Percentiles rank a stretch among this genome's conserved stretches.
Evolutionary conservation across 1,140 invertebrate species (phyloP).

Genomic region (Drosophila pectinifera): DNA sequence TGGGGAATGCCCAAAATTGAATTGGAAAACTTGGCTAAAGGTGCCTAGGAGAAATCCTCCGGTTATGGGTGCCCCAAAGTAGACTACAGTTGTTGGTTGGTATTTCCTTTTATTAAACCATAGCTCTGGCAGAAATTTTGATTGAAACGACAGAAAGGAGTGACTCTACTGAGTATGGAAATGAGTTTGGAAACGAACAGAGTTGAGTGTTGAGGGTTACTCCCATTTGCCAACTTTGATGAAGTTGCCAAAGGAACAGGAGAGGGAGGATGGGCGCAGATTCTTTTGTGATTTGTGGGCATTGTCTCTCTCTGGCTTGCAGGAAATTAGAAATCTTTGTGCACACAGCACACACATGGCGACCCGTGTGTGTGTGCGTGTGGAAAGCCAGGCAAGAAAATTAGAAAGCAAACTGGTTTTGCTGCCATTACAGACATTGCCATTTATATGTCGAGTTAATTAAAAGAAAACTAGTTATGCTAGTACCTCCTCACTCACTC

Average conservation of each 20-base stretch:
- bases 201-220: slow-evolving; percentile 12
- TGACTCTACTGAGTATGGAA: slow-evolving; percentile 16
- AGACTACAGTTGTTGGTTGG: slow-evolving; percentile 56
- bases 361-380: slow-evolving; percentile 24
- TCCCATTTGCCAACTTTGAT: slow-evolving; percentile 31
- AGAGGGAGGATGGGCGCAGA: slow-evolving; percentile 18
- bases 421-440: slow-evolving; percentile 51
- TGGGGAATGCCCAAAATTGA: slow-evolving; percentile 53
- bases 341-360: slow-evolving; percentile 36
- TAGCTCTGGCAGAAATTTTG: slow-evolving; percentile 17
- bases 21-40: slow-evolving; percentile 62
- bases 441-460: slow-evolving; percentile 78
- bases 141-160: slow-evolving; percentile 14
- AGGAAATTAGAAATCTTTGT: slow-evolving; percentile 68
- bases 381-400: slow-evolving; percentile 66
- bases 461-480: slow-evolving; percentile 81
- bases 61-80: slow-evolving; percentile 33
- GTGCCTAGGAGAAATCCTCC: slow-evolving; percentile 14
- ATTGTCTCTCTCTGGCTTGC: slow-evolving; percentile 49
- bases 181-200: slow-evolving; percentile 24
- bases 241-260: slow-evolving; percentile 11
- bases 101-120: slow-evolving; percentile 33
- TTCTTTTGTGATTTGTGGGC: slow-evolving; percentile 61
- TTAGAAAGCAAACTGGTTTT: slow-evolving; percentile 80
- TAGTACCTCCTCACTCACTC: slow-evolving; percentile 16